Conservation (phyloP, 2,888 invertebrate genomes). For the Tipula confusa region DNA sequence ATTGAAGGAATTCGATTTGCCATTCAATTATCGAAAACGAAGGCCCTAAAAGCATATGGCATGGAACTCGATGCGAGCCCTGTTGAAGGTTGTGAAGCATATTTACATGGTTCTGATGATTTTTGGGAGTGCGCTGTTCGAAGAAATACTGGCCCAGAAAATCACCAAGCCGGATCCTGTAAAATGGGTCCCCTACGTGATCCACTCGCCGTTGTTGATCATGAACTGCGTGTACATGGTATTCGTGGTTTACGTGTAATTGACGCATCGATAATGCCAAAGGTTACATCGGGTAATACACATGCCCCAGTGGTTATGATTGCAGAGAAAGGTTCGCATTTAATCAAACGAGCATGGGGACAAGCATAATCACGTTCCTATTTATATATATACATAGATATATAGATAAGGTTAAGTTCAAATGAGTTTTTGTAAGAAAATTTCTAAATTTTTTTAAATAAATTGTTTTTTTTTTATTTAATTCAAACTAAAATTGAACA, state of each 20-base stretch:
- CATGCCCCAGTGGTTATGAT: constrained; percentile 77
- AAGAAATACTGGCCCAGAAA: constrained; percentile 71
- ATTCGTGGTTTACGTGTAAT: constrained; percentile 65
- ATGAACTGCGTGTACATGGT: constrained; percentile 59
- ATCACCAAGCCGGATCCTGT: constrained; percentile 77
- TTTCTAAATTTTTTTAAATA: not conserved
- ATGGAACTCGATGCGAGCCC: constrained; percentile 70
- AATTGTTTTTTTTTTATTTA: not conserved
- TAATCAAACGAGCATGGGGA: constrained; percentile 49
- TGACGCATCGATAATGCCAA: constrained; percentile 76
- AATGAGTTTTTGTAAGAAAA: not conserved
- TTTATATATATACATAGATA: no score
- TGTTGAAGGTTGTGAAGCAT: constrained; percentile 67
- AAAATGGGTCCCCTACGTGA: constrained; percentile 74
- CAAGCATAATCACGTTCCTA: constrained; percentile 33
- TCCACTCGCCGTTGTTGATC: constrained; percentile 69
- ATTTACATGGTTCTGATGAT: constrained; percentile 66
- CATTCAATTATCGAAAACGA: constrained; percentile 65
- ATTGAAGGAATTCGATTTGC: constrained; percentile 81
- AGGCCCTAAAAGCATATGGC: constrained; percentile 62
- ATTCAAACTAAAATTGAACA: not conserved
- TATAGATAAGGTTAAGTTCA: not conserved
- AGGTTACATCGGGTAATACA: constrained; percentile 70
- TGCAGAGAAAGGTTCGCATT: constrained; percentile 61
- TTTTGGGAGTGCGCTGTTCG: constrained; percentile 71